Evolutionary conservation across 1,140 invertebrate species (phyloP).

Genomic region (Nephila pilipes): DNA sequence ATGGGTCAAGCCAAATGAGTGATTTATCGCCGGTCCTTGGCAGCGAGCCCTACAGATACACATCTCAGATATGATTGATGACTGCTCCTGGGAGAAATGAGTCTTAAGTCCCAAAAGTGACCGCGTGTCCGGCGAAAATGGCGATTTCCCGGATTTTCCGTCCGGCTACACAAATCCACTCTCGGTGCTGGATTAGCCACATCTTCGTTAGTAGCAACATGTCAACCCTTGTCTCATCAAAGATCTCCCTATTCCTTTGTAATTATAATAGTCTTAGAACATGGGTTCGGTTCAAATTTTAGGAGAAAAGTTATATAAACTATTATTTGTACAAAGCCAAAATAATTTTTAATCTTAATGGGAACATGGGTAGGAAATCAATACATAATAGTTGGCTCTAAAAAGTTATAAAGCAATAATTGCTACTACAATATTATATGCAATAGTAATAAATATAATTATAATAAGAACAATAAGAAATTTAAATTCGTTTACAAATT

Average conservation of each 20-base stretch:
- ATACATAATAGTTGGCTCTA: no score
- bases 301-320: neutral
- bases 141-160: conserved; percentile 66
- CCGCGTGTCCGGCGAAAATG: conserved; percentile 56
- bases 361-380: no score
- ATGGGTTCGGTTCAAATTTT: neutral
- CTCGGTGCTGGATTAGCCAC: neutral
- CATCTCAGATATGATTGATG: conserved; percentile 45
- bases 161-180: neutral
- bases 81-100: conserved; percentile 5
- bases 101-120: conserved; percentile 58
- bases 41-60: neutral
- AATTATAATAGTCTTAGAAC: neutral
- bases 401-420: no score
- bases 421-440: no score
- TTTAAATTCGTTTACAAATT: no score
- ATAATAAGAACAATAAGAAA: no score
- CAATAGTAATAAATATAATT: no score
- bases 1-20: neutral
- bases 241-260: neutral
- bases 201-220: neutral
- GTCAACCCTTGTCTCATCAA: neutral
- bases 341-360: no score
- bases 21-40: neutral
- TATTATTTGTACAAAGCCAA: neutral